Percentiles rank a stretch among this genome's conserved stretches.
Evolutionary conservation across 1,140 invertebrate genomes (phyloP).

Genomic region (Colletes latitarsis): DNA sequence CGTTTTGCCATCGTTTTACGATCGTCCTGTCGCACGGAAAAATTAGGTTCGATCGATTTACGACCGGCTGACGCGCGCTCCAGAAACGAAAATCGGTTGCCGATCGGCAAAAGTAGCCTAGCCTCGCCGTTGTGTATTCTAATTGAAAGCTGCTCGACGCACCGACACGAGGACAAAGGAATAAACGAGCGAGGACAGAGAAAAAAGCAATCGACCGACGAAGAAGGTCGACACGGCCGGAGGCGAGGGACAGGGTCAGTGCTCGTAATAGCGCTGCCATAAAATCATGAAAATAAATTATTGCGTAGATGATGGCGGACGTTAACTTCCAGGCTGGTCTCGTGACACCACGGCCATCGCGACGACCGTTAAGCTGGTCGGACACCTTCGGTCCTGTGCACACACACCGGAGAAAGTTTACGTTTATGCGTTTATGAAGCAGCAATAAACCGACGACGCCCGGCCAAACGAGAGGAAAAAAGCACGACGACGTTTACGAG

Average conservation of each 20-base stretch:
- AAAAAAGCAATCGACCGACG: slow-evolving; percentile 1
- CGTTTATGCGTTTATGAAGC: slow-evolving; percentile 70
- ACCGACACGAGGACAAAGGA: too few species aligned
- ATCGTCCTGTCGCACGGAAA: too few species aligned
- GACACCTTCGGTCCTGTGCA: neutral
- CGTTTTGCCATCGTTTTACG: too few species aligned
- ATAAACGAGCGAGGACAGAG: slow-evolving; percentile 10
- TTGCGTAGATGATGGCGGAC: slow-evolving; percentile 65
- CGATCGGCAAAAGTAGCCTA: neutral
- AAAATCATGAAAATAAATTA: slow-evolving; percentile 76
- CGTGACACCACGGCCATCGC: slow-evolving; percentile 21
- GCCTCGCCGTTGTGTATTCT: slow-evolving; percentile 2
- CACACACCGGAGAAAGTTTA: slow-evolving; percentile 50
- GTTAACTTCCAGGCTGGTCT: slow-evolving; percentile 26
- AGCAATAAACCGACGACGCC: slow-evolving; percentile 54
- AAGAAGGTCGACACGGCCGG: slow-evolving; percentile 3
- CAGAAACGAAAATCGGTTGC: neutral
- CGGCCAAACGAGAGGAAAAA: neutral
- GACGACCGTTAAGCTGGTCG: slow-evolving; percentile 1
- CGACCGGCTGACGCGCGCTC: too few species aligned
- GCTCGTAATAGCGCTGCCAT: slow-evolving; percentile 52
- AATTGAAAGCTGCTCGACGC: slow-evolving; percentile 7
- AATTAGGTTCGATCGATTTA: too few species aligned
- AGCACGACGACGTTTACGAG: neutral
- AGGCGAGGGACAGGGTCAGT: slow-evolving; percentile 33